These are phyloP conservation scores for Drosophila sturtevanti DNA, from an alignment of 1,140 invertebrate genomes.

Conservation along the genomic window DNA sequence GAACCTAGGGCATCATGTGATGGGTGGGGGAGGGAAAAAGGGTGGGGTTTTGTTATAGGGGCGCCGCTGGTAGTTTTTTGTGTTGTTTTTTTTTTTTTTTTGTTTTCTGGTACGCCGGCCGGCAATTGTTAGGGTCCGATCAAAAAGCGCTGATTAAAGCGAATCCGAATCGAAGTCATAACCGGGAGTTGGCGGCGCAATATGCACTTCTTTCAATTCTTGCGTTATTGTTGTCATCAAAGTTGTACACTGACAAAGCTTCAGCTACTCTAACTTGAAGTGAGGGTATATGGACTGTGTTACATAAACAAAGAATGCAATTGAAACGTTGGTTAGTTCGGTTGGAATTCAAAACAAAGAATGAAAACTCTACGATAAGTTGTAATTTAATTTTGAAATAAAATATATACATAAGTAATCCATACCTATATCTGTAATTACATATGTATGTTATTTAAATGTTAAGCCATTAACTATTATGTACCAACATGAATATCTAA, in stretches of 20 bases:
- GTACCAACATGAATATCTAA: too few species aligned
- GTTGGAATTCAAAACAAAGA: too few species aligned
- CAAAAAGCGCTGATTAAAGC: constrained; percentile 74
- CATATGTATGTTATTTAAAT: too few species aligned
- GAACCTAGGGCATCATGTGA: background rate
- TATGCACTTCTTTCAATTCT: constrained; percentile 52
- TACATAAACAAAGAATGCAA: too few species aligned
- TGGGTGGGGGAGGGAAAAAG: background rate
- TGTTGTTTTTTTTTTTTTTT: too few species aligned
- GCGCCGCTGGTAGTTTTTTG: constrained; percentile 20
- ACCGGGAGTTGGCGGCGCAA: constrained; percentile 36
- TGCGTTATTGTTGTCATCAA: constrained; percentile 63
- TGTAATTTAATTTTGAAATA: too few species aligned
- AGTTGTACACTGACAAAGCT: constrained; percentile 27
- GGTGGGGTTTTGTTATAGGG: background rate
- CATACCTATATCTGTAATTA: too few species aligned
- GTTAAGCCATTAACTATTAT: too few species aligned
- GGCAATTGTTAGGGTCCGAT: constrained; percentile 66
- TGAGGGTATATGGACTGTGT: background rate
- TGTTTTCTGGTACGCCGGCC: constrained; percentile 49
- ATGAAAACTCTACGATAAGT: too few species aligned
- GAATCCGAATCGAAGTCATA: constrained; percentile 29
- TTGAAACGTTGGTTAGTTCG: too few species aligned
- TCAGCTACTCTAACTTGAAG: background rate
- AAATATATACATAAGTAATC: too few species aligned